Evolutionary conservation across 2,888 invertebrate species (phyloP), one percentile per base, ranked within the genome.

Genomic region (Cryptocheilus praepositus): DNA sequence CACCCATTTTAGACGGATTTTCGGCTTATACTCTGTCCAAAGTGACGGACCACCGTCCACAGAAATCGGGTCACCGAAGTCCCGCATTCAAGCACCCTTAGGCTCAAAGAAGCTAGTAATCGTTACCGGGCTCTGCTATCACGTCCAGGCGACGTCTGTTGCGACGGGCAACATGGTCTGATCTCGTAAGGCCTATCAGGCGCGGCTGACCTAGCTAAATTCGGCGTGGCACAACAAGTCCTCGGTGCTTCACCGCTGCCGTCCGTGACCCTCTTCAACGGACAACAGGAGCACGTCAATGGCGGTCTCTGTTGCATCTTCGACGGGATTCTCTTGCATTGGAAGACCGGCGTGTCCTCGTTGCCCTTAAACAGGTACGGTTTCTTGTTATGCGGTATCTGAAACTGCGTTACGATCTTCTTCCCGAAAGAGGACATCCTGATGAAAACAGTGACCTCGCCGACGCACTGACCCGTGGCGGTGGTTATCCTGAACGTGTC

Each of bases 371-470:
- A 88, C 0, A 87, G 72, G 60, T 84, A 88, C 0, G 85, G 83
- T 60, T 83, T 83, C 36, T 74, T 74, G 53, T 87, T 82, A 58
- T 80, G 81, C 0, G 88, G 86, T 5, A 90, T 90, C 80, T 93
- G 92, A 82, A 93, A 93, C 80, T 91, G 92, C 0, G 93, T 94
- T 13, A 93, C 90, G 25, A 93, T 93, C 76, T 88, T 89, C 79
- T 92, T 92, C 1, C 93, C 93, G 77, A 93, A 93, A 79, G 93
- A 93, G 7, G 93, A 92, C 83, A 92, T 91, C 11, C 93, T 89
- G 53, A 93, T 87, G 85, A 92, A 93, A 81, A 93, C 90, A 0
- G 90, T 85, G 13, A 93, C 90, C 73, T 92, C 90, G 4, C 93
- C 93, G 2, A 92, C 90, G 73, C 89, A 88, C 7, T 87, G 86